These are phyloP conservation scores for Pterobdella sp. DNA, from an alignment of 2,888 invertebrate species.

Conservation along the genomic window DNA sequence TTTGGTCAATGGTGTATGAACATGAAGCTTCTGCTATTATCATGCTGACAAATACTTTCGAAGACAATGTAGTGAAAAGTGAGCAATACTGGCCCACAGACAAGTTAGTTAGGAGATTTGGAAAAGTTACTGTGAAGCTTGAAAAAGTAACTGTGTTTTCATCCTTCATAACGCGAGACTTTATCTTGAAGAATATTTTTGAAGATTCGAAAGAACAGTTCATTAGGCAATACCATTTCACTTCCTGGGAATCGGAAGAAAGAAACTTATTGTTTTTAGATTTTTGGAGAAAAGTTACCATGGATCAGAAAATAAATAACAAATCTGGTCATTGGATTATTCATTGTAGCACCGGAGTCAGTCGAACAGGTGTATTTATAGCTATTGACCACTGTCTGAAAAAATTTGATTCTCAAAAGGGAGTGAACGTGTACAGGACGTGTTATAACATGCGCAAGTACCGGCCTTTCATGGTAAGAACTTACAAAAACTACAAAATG, in stretches of 20 bases:
- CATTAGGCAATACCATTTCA: slow-evolving; percentile 45
- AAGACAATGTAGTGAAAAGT: slow-evolving; percentile 63
- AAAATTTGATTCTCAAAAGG: slow-evolving; percentile 45
- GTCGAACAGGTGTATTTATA: slow-evolving; percentile 47
- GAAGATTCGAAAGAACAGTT: background rate
- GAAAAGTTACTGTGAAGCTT: slow-evolving; percentile 77
- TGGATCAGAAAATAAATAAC: background rate
- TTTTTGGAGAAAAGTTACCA: slow-evolving; percentile 39
- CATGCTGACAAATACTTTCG: slow-evolving; percentile 53
- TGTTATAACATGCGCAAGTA: slow-evolving; percentile 42
- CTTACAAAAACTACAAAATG: slow-evolving; percentile 47
- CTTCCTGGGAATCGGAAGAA: slow-evolving; percentile 47
- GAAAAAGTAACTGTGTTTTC: slow-evolving; percentile 81
- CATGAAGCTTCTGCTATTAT: slow-evolving; percentile 51
- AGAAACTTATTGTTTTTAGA: slow-evolving; percentile 48
- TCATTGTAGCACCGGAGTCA: slow-evolving; percentile 50
- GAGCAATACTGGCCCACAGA: slow-evolving; percentile 76
- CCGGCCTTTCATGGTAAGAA: slow-evolving; percentile 47
- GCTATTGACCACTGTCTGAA: slow-evolving; percentile 48
- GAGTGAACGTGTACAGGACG: slow-evolving; percentile 46
- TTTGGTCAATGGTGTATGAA: slow-evolving; percentile 55
- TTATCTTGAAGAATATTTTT: slow-evolving; percentile 35
- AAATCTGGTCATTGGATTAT: slow-evolving; percentile 43
- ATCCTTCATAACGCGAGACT: slow-evolving; percentile 64
- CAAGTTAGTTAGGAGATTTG: slow-evolving; percentile 67